Conservation (phyloP, 2,888 invertebrate species). For the Drosophila nigricruria region DNA sequence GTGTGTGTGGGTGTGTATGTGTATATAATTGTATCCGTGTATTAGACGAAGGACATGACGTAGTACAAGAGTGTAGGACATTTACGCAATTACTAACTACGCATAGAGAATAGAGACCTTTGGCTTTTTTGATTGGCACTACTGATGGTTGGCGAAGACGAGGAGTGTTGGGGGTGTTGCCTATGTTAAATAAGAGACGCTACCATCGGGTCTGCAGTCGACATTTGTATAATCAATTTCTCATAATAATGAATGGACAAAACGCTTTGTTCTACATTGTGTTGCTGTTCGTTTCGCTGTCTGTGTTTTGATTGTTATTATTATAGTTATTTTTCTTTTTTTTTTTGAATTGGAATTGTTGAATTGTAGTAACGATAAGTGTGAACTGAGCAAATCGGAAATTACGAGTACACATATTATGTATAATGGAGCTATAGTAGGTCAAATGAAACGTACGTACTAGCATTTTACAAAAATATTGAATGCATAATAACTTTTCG, state of each 20-base stretch:
- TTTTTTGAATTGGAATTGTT: constrained; percentile 23
- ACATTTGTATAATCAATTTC: constrained; percentile 58
- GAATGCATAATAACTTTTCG: constrained; percentile 66
- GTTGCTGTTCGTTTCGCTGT: constrained; percentile 39
- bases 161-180: constrained; percentile 15
- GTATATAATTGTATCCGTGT: constrained; percentile 15
- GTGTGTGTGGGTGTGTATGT: constrained; percentile 23
- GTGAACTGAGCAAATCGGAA: constrained; percentile 38
- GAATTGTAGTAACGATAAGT: constrained; percentile 36
- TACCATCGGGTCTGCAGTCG: constrained; percentile 86
- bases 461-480: constrained; percentile 66
- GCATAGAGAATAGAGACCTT: constrained; percentile 15
- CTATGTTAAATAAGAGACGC: constrained; percentile 74
- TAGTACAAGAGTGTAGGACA: constrained; percentile 72
- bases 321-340: constrained; percentile 1
- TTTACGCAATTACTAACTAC: constrained; percentile 62
- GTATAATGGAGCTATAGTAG: constrained; percentile 35
- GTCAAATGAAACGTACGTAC: constrained; percentile 55
- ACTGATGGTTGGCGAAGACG: constrained; percentile 23
- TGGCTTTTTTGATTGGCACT: constrained; percentile 34
- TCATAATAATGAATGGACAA: constrained; percentile 34
- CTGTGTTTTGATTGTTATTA: constrained; percentile 38
- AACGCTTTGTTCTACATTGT: constrained; percentile 45
- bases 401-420: constrained; percentile 39
- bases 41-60: constrained; percentile 71